Evolutionary conservation across 1,140 invertebrate genomes (phyloP).

Genomic region (Carposina sasakii): DNA sequence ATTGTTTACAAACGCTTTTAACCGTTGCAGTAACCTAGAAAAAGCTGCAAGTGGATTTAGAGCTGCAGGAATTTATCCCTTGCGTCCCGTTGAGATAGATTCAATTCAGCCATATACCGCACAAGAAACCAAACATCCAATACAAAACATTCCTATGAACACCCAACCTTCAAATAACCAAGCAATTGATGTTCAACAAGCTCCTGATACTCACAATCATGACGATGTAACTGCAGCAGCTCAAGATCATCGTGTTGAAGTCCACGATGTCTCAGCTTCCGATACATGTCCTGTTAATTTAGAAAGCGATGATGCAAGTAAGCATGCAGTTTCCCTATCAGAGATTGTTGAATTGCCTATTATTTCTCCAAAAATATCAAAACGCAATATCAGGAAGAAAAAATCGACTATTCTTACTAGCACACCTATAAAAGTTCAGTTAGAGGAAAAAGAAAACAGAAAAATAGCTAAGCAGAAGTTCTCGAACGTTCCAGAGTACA

Average conservation of each 20-base stretch:
- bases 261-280: too few relatives aligned
- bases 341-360: slow-evolving; percentile 12
- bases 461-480: slow-evolving; percentile 7
- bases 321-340: slow-evolving; percentile 15
- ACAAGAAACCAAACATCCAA: too few relatives aligned
- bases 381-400: slow-evolving; percentile 11
- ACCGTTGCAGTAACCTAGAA: slow-evolving; percentile 24
- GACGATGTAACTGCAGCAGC: too few relatives aligned
- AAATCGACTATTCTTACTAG: slow-evolving; percentile 11
- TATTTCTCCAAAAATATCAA: slow-evolving; percentile 11
- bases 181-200: too few relatives aligned
- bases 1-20: slow-evolving; percentile 35
- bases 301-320: slow-evolving; percentile 14
- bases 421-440: slow-evolving; percentile 5
- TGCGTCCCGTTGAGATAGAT: slow-evolving; percentile 16
- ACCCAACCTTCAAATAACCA: too few relatives aligned
- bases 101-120: slow-evolving; percentile 12
- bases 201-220: too few relatives aligned
- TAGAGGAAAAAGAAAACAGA: slow-evolving; percentile 11
- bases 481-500: too few relatives aligned
- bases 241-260: too few relatives aligned
- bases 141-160: too few relatives aligned
- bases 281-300: slow-evolving; percentile 16
- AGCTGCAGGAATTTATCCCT: slow-evolving; percentile 32
- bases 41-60: slow-evolving; percentile 36